phyloP scores from a whole-genome alignment of 2,888 invertebrate genomes.

The Temnothorax ravouxi region DNA sequence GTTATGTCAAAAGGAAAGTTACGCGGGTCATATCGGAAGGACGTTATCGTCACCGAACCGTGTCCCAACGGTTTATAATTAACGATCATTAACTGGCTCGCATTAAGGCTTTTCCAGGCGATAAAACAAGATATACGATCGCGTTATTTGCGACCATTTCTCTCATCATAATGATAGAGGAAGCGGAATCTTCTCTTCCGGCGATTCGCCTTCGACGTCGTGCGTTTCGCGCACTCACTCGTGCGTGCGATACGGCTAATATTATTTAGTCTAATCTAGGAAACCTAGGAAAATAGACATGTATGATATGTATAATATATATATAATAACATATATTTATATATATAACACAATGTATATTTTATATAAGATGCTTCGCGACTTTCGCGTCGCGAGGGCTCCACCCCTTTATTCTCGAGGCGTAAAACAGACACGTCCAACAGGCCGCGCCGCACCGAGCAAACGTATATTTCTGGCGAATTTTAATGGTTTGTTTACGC shows the following conservation, averaged over 20 bases:
- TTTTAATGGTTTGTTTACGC: conserved; percentile 70
- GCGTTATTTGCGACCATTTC: background rate
- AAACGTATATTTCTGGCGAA: conserved; percentile 71
- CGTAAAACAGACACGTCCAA: conserved; percentile 24
- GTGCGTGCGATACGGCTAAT: background rate
- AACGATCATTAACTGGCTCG: background rate
- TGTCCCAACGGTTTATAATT: background rate
- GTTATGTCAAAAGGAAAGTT: conserved; percentile 47
- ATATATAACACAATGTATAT: background rate
- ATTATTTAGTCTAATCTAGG: background rate
- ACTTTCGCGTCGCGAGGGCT: background rate
- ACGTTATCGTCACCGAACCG: background rate
- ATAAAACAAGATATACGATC: background rate
- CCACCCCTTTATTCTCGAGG: background rate
- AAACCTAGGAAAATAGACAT: background rate
- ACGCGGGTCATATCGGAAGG: background rate
- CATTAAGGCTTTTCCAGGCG: background rate
- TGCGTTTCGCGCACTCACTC: background rate
- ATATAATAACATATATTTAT: background rate
- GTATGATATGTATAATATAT: background rate
- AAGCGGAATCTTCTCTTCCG: background rate
- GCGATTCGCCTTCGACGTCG: background rate
- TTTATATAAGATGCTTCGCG: background rate
- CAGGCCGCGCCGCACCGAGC: background rate
- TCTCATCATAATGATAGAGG: background rate